Percentiles rank a stretch among this genome's conserved stretches.
These are phyloP conservation scores for Tineola bisselliella DNA, from an alignment of 2,888 invertebrate species.

Conservation along the genomic window DNA sequence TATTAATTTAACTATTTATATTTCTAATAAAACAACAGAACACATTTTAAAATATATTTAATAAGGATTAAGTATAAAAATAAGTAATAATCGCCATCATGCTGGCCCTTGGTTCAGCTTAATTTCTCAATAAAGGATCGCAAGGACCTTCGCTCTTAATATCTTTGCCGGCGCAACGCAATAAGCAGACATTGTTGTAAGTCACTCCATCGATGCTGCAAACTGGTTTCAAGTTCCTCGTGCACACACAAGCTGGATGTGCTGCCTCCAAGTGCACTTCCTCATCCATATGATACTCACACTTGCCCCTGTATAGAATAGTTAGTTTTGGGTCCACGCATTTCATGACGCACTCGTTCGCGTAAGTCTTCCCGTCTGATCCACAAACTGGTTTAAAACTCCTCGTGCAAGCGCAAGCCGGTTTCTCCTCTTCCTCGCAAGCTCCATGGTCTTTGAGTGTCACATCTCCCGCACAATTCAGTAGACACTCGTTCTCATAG, in stretches of 20 bases:
- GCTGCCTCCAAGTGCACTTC: background rate
- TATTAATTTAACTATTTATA: too few species aligned
- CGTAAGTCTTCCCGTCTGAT: conserved; percentile 74
- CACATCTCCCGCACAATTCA: conserved; percentile 24
- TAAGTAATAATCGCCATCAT: background rate
- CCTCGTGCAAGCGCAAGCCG: conserved; percentile 22
- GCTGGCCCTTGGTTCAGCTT: background rate
- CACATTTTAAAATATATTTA: background rate
- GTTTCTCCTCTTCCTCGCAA: background rate
- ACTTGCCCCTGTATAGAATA: background rate
- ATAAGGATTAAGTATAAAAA: background rate
- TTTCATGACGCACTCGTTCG: conserved; percentile 73
- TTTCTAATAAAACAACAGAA: background rate
- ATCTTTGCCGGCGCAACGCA: conserved; percentile 50
- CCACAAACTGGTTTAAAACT: conserved; percentile 69
- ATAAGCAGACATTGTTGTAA: conserved; percentile 74
- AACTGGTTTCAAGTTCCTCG: conserved; percentile 43
- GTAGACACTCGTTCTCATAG: conserved; percentile 63
- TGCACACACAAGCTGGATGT: conserved; percentile 17
- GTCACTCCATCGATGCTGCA: conserved; percentile 76
- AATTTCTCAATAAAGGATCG: background rate
- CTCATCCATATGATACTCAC: background rate
- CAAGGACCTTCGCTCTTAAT: conserved; percentile 1
- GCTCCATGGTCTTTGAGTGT: background rate
- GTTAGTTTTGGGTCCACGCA: conserved; percentile 29